These are phyloP conservation scores for Trachythela sp. DNA, from an alignment of 64 coral and sea anemone species.

Conservation along the genomic window DNA sequence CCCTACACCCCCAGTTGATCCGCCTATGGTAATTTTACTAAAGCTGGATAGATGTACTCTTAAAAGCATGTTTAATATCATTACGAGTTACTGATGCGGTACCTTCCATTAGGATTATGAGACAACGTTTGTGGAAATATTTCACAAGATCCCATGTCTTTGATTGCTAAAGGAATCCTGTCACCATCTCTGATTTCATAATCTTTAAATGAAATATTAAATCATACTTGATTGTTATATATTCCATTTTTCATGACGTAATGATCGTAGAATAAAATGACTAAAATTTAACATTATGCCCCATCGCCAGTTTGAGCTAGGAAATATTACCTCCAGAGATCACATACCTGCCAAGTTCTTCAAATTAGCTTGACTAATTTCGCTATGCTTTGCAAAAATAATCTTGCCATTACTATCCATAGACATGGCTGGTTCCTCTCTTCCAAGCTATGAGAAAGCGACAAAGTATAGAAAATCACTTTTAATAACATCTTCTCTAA, in stretches of 20 bases:
- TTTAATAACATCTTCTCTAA: neutral
- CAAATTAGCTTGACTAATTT: slow-evolving; percentile 91
- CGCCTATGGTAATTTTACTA: no score
- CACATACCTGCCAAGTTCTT: slow-evolving; percentile 82
- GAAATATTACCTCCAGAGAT: no score
- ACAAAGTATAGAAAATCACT: neutral
- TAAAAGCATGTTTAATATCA: no score
- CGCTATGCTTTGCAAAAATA: slow-evolving; percentile 96
- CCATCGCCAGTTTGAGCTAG: no score
- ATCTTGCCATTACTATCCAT: slow-evolving; percentile 99
- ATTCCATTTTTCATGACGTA: neutral
- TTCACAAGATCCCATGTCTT: slow-evolving; percentile 98
- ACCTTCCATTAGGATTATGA: slow-evolving; percentile 99
- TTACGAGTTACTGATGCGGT: no score
- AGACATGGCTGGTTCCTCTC: slow-evolving; percentile 96
- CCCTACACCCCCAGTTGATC: no score
- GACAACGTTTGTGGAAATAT: slow-evolving; percentile 92
- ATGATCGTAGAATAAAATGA: no score
- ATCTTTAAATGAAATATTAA: slow-evolving; percentile 40
- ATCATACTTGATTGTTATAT: neutral
- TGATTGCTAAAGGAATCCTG: slow-evolving; percentile 75
- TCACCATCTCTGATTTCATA: slow-evolving; percentile 93
- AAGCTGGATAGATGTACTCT: no score
- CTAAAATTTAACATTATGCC: no score
- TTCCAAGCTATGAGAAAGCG: slow-evolving; percentile 65